Evolutionary conservation across 1,140 invertebrate species (phyloP).

Genomic region (Drosophila repletoides): DNA sequence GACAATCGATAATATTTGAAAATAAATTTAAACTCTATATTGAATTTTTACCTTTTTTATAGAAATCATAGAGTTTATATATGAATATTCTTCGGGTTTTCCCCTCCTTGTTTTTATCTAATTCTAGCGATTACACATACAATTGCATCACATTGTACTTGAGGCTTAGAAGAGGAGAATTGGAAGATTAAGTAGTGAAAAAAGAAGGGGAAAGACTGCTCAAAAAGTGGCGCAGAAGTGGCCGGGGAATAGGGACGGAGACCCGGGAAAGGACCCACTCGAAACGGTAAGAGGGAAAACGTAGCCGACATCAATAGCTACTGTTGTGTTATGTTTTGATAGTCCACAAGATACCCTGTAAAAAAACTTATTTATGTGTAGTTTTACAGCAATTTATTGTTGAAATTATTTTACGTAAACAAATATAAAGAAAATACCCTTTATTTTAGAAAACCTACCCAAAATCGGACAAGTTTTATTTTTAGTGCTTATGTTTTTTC

Average conservation of each 20-base stretch:
- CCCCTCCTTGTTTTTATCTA: background rate
- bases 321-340: too few species aligned
- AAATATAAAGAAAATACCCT: too few species aligned
- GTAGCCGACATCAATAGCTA: slow-evolving; percentile 26
- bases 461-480: too few species aligned
- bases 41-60: background rate
- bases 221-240: slow-evolving; percentile 54
- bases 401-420: too few species aligned
- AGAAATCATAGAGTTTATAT: background rate
- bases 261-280: slow-evolving; percentile 60
- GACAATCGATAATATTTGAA: too few species aligned
- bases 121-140: slow-evolving; percentile 10
- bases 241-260: too few species aligned
- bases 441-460: too few species aligned
- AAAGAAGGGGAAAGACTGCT: slow-evolving; percentile 17
- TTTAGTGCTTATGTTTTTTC: too few species aligned
- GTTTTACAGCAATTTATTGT: too few species aligned
- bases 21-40: too few species aligned
- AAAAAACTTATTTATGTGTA: too few species aligned
- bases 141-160: slow-evolving; percentile 9
- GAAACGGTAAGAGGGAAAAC: slow-evolving; percentile 43
- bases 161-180: slow-evolving; percentile 7
- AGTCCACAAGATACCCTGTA: too few species aligned
- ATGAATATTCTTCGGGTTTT: background rate
- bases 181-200: background rate